Conservation (phyloP, 1,140 invertebrate species). For the Achatina immaculata region DNA sequence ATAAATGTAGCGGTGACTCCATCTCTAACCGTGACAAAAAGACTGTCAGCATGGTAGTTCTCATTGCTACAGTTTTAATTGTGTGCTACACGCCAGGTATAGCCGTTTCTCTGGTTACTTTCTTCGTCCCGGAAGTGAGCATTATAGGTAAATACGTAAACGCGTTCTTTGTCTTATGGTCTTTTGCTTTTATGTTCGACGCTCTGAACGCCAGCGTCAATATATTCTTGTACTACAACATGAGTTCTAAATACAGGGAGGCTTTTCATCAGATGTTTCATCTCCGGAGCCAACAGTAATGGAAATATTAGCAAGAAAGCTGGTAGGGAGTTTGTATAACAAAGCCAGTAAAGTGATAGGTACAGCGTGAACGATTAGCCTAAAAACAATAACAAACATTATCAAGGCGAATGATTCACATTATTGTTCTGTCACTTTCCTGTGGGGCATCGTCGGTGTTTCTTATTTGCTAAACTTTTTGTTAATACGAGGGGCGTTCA, state of each 20-base stretch:
- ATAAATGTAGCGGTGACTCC: no score
- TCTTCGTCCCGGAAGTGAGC: neutral
- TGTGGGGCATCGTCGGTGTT: no score
- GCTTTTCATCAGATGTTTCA: neutral
- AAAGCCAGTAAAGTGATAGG: no score
- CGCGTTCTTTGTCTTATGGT: neutral
- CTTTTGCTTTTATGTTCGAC: neutral
- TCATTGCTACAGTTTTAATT: conserved; percentile 16
- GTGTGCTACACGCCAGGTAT: conserved; percentile 2
- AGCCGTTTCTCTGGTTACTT: neutral
- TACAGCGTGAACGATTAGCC: no score
- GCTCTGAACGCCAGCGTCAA: conserved; percentile 27
- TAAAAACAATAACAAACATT: no score
- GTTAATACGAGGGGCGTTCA: no score
- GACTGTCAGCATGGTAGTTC: neutral
- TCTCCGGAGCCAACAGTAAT: no score
- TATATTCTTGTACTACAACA: conserved; percentile 24
- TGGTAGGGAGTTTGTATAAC: no score
- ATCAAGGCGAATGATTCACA: no score
- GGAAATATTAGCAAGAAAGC: no score
- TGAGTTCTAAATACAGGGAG: conserved; percentile 26
- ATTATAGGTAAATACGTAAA: neutral
- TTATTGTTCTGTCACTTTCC: no score
- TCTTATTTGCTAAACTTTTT: no score
- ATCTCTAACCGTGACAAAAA: neutral